Base-by-base conservation (phyloP, 2,888 invertebrate genomes). In the Cecidostiba fungosa region DNA sequence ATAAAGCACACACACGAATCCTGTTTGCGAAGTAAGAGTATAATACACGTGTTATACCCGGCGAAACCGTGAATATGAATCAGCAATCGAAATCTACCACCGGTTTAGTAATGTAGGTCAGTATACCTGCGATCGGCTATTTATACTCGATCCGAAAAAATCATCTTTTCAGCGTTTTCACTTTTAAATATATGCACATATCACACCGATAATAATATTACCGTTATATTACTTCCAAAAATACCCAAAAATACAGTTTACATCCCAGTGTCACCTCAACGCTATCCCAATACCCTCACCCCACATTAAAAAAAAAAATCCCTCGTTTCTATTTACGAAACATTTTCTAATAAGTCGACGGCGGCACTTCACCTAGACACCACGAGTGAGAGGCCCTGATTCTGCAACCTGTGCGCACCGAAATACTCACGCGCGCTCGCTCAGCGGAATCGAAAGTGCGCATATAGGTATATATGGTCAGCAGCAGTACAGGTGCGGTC, bases 371-470 rank as follows among this genome's bases (percentile, higher is more conserved):
- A 50, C 54, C 19, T 54, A 54, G 16, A 54, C 54, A 54, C 16
- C 0, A 54, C 54, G n/a, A 16, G 16, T 23, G 66, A n/a, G 29
- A 12, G 66, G 10, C 29, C 26, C 66, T 16, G 14, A 14, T 26
- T 26, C 66, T 29, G 66, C 66, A 66, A 26, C 66, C 26, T 12
- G 16, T 16, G 59, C 23, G 66, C 12, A 14, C 66, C 66, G 66
- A 66, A 66, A 66, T n/a, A n/a, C 50, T 50, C 19, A 4, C 26
- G 54, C 54, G n/a, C 62, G 62, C 26, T 26, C 59, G n/a, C 54
- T 0, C 43, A 2, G 43, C 43, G n/a, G 66, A 66, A 66, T 66
- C 66, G 66, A 66, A 66, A 66, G 66, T 66, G 29, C 66, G 62
- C 62, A 14, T n/a, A n/a, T 54, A 16, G 1, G n/a, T 54, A n/a